phyloP scores from a whole-genome alignment of 2,797 vertebrate species.

The Chelonia mydas region DNA sequence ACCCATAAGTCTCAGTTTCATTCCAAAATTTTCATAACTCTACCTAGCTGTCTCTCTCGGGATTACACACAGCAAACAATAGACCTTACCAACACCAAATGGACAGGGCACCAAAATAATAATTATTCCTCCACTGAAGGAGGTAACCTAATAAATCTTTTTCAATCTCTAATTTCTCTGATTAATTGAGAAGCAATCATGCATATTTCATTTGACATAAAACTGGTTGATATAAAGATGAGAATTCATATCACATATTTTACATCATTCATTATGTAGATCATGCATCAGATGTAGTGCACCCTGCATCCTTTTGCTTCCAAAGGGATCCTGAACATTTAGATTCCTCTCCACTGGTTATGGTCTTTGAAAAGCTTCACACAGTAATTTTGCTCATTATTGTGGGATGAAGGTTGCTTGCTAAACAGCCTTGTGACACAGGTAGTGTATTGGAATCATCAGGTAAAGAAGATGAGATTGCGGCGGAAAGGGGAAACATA shows the following conservation, averaged over 20 bases:
- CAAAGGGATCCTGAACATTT: not conserved
- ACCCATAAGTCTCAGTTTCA: slow-evolving; percentile 30
- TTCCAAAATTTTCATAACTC: not conserved
- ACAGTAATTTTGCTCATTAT: not conserved
- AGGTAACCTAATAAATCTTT: not conserved
- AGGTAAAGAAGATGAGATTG: not conserved
- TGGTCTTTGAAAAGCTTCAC: not conserved
- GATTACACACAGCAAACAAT: not conserved
- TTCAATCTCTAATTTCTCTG: not conserved
- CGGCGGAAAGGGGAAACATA: not conserved
- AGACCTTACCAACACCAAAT: not conserved
- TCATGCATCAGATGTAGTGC: not conserved
- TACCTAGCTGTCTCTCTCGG: not conserved
- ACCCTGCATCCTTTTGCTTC: not conserved
- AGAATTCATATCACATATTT: not conserved
- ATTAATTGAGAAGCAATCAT: not conserved
- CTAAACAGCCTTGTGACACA: not conserved
- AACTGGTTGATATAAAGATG: fast-evolving
- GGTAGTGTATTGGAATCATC: not conserved
- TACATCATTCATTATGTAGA: not conserved
- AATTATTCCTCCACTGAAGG: not conserved
- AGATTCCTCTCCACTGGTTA: not conserved
- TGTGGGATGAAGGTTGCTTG: not conserved
- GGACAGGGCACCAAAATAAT: not conserved
- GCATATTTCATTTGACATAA: not conserved